A percentile compares a stretch with the other conserved stretches of the same genome.
phyloP scores from a whole-genome alignment of 2,113 vertebrate species.

The Petroica traversi region DNA sequence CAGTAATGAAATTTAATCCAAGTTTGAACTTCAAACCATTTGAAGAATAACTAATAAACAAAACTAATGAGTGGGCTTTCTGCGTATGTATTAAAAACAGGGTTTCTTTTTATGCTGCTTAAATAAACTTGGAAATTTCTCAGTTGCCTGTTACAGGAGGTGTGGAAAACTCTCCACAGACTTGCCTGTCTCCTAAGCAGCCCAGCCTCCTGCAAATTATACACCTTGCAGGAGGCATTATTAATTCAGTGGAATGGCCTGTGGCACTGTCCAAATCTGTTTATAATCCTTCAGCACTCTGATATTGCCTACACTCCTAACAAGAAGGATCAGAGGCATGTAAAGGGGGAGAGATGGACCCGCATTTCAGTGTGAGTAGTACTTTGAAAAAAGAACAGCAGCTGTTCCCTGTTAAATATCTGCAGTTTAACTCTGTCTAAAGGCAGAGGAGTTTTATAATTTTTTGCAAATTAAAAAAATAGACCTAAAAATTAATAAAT shows the following conservation, averaged over 20 bases:
- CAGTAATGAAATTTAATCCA: not conserved
- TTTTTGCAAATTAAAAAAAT: not conserved
- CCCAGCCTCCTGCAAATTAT: not conserved
- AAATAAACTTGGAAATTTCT: not conserved
- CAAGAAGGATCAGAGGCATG: not conserved
- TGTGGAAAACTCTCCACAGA: not conserved
- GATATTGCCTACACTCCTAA: not conserved
- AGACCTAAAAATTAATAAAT: not conserved
- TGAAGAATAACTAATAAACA: not conserved
- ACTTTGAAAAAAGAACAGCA: not conserved
- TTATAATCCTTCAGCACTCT: conserved; percentile 60
- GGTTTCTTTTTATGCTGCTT: not conserved
- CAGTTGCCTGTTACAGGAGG: not conserved
- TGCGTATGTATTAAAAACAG: not conserved
- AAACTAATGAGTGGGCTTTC: not conserved
- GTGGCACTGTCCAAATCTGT: conserved; percentile 33
- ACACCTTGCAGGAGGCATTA: conserved; percentile 31
- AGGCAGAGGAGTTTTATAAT: not conserved
- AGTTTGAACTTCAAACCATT: not conserved
- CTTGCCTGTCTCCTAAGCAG: not conserved
- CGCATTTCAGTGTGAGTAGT: not conserved
- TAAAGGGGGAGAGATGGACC: not conserved
- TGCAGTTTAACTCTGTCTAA: not conserved
- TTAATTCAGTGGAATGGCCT: conserved; percentile 63
- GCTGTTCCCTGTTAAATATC: not conserved